Conservation (phyloP, 1,140 invertebrate species). For the Bombyx mandarina region DNA sequence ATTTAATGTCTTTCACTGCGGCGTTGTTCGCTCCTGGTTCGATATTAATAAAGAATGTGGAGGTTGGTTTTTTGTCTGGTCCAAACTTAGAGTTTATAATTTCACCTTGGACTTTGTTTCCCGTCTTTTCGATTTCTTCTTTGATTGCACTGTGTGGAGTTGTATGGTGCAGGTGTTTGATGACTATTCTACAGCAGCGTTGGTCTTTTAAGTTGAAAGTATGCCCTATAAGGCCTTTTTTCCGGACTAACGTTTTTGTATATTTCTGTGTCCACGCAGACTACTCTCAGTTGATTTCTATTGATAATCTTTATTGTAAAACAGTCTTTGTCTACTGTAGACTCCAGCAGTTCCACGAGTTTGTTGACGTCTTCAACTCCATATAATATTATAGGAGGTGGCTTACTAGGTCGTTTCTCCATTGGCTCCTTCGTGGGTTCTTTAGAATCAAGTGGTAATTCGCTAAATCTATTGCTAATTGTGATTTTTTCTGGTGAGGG, state of each 20-base stretch:
- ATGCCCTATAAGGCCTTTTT: not conserved
- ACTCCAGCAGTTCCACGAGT: not conserved
- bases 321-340: no score
- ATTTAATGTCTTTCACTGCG: not conserved
- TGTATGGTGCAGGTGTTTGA: not conserved
- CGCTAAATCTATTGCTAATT: constrained; percentile 1
- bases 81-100: not conserved
- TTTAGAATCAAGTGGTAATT: not conserved
- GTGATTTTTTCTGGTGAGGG: not conserved
- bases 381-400: not conserved
- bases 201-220: constrained; percentile 1
- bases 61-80: constrained; percentile 4
- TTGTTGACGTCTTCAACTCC: not conserved
- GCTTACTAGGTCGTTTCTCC: not conserved
- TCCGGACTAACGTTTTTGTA: not conserved
- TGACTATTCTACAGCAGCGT: not conserved
- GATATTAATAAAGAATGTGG: constrained; percentile 2
- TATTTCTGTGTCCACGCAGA: not conserved
- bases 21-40: not conserved
- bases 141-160: not conserved
- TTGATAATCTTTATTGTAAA: not conserved
- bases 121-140: constrained; percentile 2
- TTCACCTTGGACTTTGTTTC: not conserved
- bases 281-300: constrained; percentile 1
- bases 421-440: not conserved